A percentile compares a stretch with the other conserved stretches of the same genome.
Conservation (phyloP, 2,113 vertebrate genomes). For the Ia io region DNA sequence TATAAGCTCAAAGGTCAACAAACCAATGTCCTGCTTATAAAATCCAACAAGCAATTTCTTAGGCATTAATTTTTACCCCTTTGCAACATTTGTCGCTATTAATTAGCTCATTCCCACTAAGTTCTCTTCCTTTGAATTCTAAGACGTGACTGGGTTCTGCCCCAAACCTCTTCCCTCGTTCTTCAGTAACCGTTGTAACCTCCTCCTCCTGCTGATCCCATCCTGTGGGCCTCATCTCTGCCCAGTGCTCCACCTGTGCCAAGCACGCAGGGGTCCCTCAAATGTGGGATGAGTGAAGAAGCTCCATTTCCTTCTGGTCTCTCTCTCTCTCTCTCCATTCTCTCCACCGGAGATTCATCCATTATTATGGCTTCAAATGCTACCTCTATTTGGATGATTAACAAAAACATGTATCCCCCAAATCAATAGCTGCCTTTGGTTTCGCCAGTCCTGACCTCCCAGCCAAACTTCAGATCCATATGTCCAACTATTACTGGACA, state of each 20-base stretch:
- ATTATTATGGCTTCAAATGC: neutral
- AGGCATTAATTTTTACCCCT: neutral
- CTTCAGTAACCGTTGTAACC: neutral
- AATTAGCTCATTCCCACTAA: neutral
- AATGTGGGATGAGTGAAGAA: neutral
- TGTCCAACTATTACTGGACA: neutral
- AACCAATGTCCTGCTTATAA: neutral
- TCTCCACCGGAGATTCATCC: neutral
- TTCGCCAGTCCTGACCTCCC: neutral
- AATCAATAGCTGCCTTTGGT: neutral
- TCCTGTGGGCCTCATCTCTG: neutral
- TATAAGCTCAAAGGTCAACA: neutral
- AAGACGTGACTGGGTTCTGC: neutral
- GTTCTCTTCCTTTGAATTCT: neutral
- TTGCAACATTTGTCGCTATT: neutral
- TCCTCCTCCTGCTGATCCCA: neutral
- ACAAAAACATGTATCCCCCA: neutral
- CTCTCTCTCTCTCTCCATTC: neutral
- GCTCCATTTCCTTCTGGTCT: neutral
- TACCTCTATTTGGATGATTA: neutral
- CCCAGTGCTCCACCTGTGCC: neutral
- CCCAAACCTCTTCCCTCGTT: neutral
- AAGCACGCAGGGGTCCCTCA: neutral
- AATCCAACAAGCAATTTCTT: neutral
- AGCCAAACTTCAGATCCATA: neutral